These are phyloP conservation scores for Malurus splendens DNA, from an alignment of 2,797 vertebrate species.

Conservation along the genomic window DNA sequence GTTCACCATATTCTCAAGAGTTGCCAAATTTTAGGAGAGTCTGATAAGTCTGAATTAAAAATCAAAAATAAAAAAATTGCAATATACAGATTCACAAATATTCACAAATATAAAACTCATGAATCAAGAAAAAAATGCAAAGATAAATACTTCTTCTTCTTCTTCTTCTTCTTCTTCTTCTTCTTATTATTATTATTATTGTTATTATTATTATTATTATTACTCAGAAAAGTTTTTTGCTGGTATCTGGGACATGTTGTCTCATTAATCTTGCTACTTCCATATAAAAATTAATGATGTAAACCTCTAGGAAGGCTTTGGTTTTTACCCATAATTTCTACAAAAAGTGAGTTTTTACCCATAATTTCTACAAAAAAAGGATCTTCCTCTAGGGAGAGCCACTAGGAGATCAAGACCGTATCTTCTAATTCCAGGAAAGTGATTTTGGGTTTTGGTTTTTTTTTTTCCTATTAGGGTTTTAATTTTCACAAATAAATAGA, in stretches of 20 bases:
- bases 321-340: background rate
- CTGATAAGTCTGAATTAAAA: background rate
- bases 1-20: background rate
- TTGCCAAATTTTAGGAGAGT: background rate
- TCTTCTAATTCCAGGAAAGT: background rate
- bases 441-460: background rate
- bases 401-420: background rate
- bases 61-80: accelerated
- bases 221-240: background rate
- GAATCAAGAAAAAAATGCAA: background rate
- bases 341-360: no score
- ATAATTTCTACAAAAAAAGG: background rate
- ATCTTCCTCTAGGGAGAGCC: background rate
- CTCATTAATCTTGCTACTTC: background rate
- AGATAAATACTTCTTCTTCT: no score
- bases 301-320: accelerated
- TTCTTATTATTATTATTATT: no score
- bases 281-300: background rate
- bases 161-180: no score
- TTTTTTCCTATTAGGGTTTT: background rate
- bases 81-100: background rate
- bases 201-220: background rate
- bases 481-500: background rate
- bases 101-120: background rate
- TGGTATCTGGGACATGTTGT: background rate